A percentile compares a stretch with the other conserved stretches of the same genome.
phyloP scores from a whole-genome alignment of 37 sponge, comb jelly and placozoan genomes.

The Diacarnus erythraeanus region DNA sequence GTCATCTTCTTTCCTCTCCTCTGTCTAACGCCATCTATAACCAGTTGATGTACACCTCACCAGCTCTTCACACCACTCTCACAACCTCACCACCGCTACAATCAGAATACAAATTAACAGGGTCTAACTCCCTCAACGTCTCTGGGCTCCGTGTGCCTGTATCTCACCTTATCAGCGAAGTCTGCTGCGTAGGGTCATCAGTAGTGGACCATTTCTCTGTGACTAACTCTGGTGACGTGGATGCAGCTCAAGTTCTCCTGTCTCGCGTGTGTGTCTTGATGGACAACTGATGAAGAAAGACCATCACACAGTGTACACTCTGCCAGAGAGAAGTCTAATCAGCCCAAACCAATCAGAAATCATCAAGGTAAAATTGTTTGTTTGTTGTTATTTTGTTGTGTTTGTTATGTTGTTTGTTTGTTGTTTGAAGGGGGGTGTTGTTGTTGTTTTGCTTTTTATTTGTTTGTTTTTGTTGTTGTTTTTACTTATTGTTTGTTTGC shows the following conservation, averaged over 20 bases:
- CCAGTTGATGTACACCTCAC: slow-evolving; percentile 7
- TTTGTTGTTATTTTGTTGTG: background rate
- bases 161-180: background rate
- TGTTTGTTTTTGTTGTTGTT: background rate
- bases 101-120: background rate
- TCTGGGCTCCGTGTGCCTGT: slow-evolving; percentile 9
- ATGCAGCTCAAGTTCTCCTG: slow-evolving; percentile 28
- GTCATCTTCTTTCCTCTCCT: background rate
- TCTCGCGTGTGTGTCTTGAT: slow-evolving; percentile 17
- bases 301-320: slow-evolving; percentile 15
- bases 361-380: slow-evolving; percentile 37
- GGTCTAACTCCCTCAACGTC: background rate
- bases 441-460: background rate
- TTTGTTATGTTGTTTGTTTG: background rate
- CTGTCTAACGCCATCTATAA: background rate
- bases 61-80: slow-evolving; percentile 7
- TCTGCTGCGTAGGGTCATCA: slow-evolving; percentile 39
- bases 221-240: slow-evolving; percentile 44
- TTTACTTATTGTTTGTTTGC: background rate
- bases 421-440: too few species aligned
- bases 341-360: slow-evolving; percentile 32
- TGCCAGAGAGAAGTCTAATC: slow-evolving; percentile 44
- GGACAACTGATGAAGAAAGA: slow-evolving; percentile 5
- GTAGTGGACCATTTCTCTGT: slow-evolving; percentile 20
- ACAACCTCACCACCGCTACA: slow-evolving; percentile 9